phyloP scores from a whole-genome alignment of 2,888 invertebrate genomes.

The Anthrax anthrax region DNA sequence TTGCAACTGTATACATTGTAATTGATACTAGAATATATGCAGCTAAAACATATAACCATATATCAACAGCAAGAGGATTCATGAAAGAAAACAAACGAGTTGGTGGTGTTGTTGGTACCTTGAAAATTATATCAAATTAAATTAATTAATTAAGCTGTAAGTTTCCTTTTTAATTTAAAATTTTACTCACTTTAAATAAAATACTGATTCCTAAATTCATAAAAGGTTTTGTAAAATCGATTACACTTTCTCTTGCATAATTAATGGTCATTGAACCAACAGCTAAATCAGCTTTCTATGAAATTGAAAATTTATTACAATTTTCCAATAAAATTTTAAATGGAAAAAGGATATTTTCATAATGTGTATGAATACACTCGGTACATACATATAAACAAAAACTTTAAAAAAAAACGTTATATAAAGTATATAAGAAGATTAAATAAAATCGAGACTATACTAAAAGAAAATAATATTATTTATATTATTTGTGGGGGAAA shows the following conservation, averaged over 20 bases:
- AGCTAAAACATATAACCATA: constrained; percentile 89
- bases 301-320: too few relatives aligned
- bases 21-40: constrained; percentile 89
- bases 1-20: constrained; percentile 88
- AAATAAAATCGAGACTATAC: too few relatives aligned
- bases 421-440: too few relatives aligned
- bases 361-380: too few relatives aligned
- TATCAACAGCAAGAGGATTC: constrained; percentile 89
- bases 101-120: constrained; percentile 81
- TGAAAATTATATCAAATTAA: constrained; percentile 13
- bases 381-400: too few relatives aligned
- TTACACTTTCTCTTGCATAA: constrained; percentile 75
- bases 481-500: too few relatives aligned
- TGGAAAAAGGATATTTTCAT: too few relatives aligned
- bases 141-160: too few relatives aligned
- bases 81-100: constrained; percentile 88
- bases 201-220: constrained; percentile 97
- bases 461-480: too few relatives aligned
- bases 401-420: too few relatives aligned
- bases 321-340: too few relatives aligned
- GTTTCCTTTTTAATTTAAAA: background rate
- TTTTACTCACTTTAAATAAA: constrained; percentile 63
- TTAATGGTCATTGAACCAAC: constrained; percentile 97
- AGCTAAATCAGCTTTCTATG: constrained; percentile 78
- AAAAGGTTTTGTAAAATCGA: constrained; percentile 96